Conservation (phyloP, 2,888 invertebrate genomes). For the Drosophila kanekoi region DNA sequence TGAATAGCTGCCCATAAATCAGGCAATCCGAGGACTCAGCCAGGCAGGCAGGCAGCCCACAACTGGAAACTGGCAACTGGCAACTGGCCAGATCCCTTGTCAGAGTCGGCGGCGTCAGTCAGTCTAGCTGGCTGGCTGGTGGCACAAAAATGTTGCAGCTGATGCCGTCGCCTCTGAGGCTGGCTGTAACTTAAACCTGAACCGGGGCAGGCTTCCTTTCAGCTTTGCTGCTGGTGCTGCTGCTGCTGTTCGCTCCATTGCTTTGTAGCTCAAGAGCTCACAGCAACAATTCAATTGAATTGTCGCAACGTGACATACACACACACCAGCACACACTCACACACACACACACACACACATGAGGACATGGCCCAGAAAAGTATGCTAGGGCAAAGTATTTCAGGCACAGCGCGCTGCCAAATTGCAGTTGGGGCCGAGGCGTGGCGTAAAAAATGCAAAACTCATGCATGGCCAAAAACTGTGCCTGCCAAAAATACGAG, state of each 20-base stretch:
- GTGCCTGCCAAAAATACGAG: constrained; percentile 66
- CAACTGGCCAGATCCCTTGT: constrained; percentile 57
- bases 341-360: constrained; percentile 4
- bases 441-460: constrained; percentile 72
- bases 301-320: constrained; percentile 60
- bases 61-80: constrained; percentile 39
- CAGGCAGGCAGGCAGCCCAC: constrained; percentile 3
- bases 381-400: constrained; percentile 66
- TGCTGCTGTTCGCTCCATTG: constrained; percentile 32
- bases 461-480: constrained; percentile 72
- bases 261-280: constrained; percentile 56
- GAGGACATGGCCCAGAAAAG: constrained; percentile 70
- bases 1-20: constrained; percentile 63
- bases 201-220: constrained; percentile 22
- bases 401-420: constrained; percentile 55
- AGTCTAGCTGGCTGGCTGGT: constrained; percentile 1
- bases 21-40: constrained; percentile 17
- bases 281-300: constrained; percentile 73
- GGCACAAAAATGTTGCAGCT: constrained; percentile 15
- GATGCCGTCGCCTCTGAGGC: constrained; percentile 39
- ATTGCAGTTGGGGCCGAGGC: constrained; percentile 49
- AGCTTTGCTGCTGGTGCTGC: constrained; percentile 29
- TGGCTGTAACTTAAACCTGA: constrained; percentile 51
- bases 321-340: constrained; percentile 26
- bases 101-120: constrained; percentile 52